Evolutionary conservation across 2,888 invertebrate genomes (phyloP), one percentile per base, ranked within the genome.

Genomic region (Argyresthia goedartella): DNA sequence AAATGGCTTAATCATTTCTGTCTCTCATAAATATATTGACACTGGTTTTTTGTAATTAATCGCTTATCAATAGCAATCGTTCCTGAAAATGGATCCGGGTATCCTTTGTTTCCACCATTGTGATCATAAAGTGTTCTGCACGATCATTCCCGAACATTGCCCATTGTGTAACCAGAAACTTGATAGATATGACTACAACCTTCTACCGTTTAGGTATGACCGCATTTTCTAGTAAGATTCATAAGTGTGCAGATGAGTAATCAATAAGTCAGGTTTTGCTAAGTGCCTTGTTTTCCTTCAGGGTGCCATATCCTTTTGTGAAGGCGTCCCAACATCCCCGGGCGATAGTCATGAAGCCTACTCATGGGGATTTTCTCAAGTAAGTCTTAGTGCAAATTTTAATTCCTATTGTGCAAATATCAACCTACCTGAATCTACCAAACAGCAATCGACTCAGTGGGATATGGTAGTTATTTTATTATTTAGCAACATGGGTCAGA

Each of bases 31-130:
- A 25, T 25, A 25, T 25, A 25, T 25, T 25, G 25, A 25, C 25
- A 25, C 25, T 2, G 6, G 2, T 4, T 25, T 25, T 25, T 6
- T 25, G 25, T 25, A 25, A 25, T 6, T 4, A 25, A 4, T 25
- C 3, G 25, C 25, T 25, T 25, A 25, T 2, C 25, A 58, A 60
- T 56, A 25, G 25, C 25, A 58, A 60, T 56, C 57, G 54, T 54
- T 54, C 50, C 57, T 56, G 60, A 76, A 73, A 69, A 90, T 90
- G 88, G 93, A 94, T 88, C 92, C 93, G 64, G 93, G 93, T 66
- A 93, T 96, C 72, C 89, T 95, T 74, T 96, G 96, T 87, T 95
- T 95, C 81, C 94, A 95, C 87, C 97, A 97, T 81, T 96, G 96
- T 76, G 90, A 89, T 54, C 89, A 92, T 58, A 91, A 92, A 84